Conservation (phyloP, 2,888 invertebrate species). For the Cheilosia pagana region DNA sequence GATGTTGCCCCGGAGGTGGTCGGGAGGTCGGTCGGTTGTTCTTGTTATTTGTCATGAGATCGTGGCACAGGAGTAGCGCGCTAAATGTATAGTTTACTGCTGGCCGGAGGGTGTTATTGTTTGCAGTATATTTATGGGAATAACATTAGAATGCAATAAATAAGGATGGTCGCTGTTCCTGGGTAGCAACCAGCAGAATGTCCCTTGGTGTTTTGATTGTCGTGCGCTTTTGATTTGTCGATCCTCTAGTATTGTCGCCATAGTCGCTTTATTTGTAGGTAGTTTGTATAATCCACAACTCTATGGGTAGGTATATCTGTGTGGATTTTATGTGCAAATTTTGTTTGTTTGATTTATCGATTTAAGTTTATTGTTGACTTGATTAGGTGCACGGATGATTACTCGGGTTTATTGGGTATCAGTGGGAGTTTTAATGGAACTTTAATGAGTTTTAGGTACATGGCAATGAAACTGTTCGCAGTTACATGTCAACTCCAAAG, state of each 20-base stretch:
- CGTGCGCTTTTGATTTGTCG: slow-evolving; percentile 28
- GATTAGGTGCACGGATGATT: slow-evolving; percentile 21
- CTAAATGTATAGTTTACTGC: slow-evolving; percentile 46
- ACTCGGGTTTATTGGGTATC: not conserved
- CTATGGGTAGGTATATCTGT: not conserved
- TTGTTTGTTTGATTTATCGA: slow-evolving; percentile 2
- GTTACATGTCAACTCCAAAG: not conserved
- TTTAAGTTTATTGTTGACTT: slow-evolving; percentile 6
- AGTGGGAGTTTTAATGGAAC: not conserved
- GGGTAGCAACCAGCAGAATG: not conserved
- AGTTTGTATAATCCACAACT: too few relatives aligned
- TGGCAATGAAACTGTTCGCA: not conserved
- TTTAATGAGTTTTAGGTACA: not conserved
- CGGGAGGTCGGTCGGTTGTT: slow-evolving; percentile 23
- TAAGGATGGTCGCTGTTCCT: slow-evolving; percentile 7
- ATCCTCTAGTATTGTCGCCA: not conserved
- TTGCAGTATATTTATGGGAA: slow-evolving; percentile 57
- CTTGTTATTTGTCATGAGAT: slow-evolving; percentile 37
- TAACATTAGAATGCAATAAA: slow-evolving; percentile 49
- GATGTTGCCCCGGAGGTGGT: slow-evolving; percentile 51
- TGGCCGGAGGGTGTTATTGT: slow-evolving; percentile 48
- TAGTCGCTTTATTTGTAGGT: not conserved
- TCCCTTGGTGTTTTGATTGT: slow-evolving; percentile 19
- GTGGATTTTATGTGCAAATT: too few relatives aligned
- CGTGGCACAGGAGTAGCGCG: not conserved